Evolutionary conservation across 2,888 invertebrate genomes (phyloP), one percentile per base, ranked within the genome.

Genomic region (Polyommatus iphigenia): DNA sequence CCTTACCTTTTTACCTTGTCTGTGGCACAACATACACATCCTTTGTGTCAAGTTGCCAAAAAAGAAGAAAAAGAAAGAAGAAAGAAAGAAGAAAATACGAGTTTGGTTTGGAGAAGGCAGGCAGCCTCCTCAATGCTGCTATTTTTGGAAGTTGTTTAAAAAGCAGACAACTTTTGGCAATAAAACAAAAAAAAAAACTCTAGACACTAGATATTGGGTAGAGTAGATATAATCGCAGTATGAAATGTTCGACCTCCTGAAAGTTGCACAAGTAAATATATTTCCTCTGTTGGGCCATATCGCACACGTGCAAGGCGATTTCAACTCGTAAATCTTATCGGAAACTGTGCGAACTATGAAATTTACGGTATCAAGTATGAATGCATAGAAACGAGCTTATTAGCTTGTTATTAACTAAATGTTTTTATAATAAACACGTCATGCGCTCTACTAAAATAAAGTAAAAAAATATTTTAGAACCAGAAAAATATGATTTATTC

Each of bases 231-330:
- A 5, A 54, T 54, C 4, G 54, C n/a, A 59, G 20, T 20, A 59
- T 59, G 20, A 59, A 59, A 59, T 20, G 24, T 29, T 67, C 62
- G 29, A 67, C 62, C 62, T 29, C 62, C 62, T 62, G 62, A 62
- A 62, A 62, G 13, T 62, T 62, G 24, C 15, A 15, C 62, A 62
- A 24, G 62, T 4, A 62, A 62, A 62, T 62, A 62, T 62, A 62
- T 62, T 62, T 62, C 62, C 24, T 13, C 24, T 4, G 62, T 62
- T 62, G 29, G 24, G 13, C 24, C 62, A 62, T 62, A 67, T 67
- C 62, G 62, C 13, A 29, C 62, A 67, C 15, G 36, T 10, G 59
- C 59, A 20, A 59, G 59, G 20, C 59, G 59, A 59, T 59, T 59
- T 59, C 20, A 20, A 59, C 59, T 20, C 20, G 59, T 59, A 20